Evolutionary conservation across 2,888 invertebrate species (phyloP), one percentile per base, ranked within the genome.

Genomic region (Hipparchia semele): DNA sequence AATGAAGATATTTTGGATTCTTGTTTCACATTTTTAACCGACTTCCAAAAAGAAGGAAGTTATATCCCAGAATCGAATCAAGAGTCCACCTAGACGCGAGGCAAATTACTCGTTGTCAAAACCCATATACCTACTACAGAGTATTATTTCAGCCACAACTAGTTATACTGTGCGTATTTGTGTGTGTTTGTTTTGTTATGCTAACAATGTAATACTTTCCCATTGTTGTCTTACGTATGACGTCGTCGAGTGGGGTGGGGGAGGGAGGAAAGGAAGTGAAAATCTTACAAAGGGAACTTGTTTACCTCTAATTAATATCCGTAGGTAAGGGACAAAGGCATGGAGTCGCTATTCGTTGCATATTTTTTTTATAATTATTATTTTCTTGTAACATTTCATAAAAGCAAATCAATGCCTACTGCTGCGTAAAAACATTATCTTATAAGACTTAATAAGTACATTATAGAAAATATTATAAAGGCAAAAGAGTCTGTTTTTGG

Each of bases 241-340:
- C 80, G 84, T 81, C 84, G 80, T 83, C 80, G 74, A 51, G 65
- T 13, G 62, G 4, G 33, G 33, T 10, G 51, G 51, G 3, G 53
- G 45, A 33, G 6, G 10, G 79, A 72, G 74, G 79, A 83, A 82
- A 85, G 80, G 86, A 84, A 86, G 85, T 84, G 88, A 88, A 89
- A 88, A 88, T 86, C 86, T 87, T 80, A 89, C 87, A 89, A 89
- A 90, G 89, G 87, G 86, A 85, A 87, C 89, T 88, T 91, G 90
- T 90, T 90, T 90, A 91, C 90, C 90, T 91, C 90, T 91, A 91
- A 92, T 91, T 92, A 91, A 90, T 90, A 89, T 89, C 84, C 85
- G 81, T 82, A 86, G 87, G 87, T 84, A 82, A 70, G 76, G 79
- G 74, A 78, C 60, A 7, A 74, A 66, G 61, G 49, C 2, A 73